A percentile compares a stretch with the other conserved stretches of the same genome.
Conservation (phyloP, 2,888 invertebrate species). For the Nephrotoma guestfalica region DNA sequence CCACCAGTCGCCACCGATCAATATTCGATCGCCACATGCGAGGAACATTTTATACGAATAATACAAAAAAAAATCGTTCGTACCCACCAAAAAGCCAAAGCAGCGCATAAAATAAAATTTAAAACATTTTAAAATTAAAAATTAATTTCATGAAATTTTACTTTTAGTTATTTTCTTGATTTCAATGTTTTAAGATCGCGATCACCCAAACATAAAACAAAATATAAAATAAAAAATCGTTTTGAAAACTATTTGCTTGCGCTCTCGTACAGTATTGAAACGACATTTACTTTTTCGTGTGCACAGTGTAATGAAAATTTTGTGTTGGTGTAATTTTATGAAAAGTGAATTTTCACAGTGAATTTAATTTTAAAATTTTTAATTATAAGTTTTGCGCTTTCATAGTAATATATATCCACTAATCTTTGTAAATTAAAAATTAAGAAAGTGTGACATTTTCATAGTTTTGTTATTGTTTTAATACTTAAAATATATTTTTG, state of each 20-base stretch:
- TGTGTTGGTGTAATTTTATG: background rate
- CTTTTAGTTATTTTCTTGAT: background rate
- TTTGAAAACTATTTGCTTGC: background rate
- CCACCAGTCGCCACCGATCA: background rate
- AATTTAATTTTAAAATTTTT: background rate
- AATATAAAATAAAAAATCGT: background rate
- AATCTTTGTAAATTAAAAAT: background rate
- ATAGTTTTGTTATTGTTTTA: background rate
- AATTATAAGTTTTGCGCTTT: background rate
- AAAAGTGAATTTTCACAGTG: background rate
- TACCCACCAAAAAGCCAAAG: background rate
- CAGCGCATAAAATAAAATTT: background rate
- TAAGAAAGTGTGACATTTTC: background rate
- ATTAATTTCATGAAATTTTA: background rate
- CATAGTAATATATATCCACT: background rate
- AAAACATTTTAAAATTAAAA: background rate
- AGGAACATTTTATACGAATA: background rate
- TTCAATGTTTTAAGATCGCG: background rate
- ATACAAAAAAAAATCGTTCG: background rate
- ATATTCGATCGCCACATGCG: background rate
- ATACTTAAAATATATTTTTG: background rate
- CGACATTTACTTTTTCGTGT: background rate
- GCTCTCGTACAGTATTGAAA: background rate
- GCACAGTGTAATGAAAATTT: background rate
- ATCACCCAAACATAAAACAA: background rate